A percentile compares a stretch with the other conserved stretches of the same genome.
phyloP scores from a whole-genome alignment of 1,140 invertebrate species.

The Eufriesea mexicana region DNA sequence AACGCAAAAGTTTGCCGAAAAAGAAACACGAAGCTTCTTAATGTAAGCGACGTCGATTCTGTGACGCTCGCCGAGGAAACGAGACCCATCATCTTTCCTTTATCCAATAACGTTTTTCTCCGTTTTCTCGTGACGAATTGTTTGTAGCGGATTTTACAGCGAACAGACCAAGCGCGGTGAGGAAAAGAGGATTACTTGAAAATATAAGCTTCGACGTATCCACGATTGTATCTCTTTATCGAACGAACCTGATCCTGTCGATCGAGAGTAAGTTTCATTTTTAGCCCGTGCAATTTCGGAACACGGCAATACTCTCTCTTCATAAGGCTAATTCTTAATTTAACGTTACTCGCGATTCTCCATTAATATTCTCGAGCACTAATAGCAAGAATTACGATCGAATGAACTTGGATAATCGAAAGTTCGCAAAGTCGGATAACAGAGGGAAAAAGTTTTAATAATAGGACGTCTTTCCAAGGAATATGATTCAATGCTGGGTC shows the following conservation, averaged over 20 bases:
- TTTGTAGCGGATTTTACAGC: no score
- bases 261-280: no score
- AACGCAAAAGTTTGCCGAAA: not conserved
- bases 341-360: not conserved
- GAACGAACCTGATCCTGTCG: no score
- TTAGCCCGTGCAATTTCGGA: no score
- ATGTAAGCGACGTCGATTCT: not conserved
- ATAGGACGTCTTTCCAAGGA: conserved; percentile 34
- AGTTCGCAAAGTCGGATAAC: conserved; percentile 26
- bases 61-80: not conserved
- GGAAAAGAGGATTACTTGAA: not conserved
- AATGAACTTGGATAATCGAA: conserved; percentile 41
- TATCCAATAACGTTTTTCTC: no score
- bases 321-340: not conserved
- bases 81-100: no score
- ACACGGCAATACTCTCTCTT: no score
- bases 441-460: conserved; percentile 45
- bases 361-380: conserved; percentile 13
- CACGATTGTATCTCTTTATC: not conserved
- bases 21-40: not conserved
- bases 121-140: no score
- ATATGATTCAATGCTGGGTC: conserved; percentile 35
- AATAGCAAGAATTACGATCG: conserved; percentile 41
- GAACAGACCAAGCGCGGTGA: fast-evolving
- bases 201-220: not conserved